Evolutionary conservation across 2,113 vertebrate species (phyloP).

Genomic region (Scartelaos histophorus): DNA sequence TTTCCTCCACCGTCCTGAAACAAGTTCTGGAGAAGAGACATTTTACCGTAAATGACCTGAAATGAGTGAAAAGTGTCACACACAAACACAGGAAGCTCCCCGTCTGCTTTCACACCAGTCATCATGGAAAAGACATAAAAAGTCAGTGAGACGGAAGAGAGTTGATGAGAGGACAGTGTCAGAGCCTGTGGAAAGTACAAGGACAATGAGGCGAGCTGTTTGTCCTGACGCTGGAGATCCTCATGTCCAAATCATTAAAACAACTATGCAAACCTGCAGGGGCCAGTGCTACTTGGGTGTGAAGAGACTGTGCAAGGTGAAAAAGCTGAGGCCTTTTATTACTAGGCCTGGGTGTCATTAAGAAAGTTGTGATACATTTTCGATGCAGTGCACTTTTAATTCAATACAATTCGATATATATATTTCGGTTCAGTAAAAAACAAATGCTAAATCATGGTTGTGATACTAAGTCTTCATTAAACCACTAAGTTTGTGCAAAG

Average conservation of each 20-base stretch:
- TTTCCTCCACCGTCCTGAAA: background rate
- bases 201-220: background rate
- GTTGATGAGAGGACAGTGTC: conserved; percentile 5
- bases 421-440: too few species aligned
- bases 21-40: background rate
- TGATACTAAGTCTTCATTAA: too few species aligned
- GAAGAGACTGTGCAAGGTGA: too few species aligned
- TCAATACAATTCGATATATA: too few species aligned
- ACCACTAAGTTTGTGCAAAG: too few species aligned
- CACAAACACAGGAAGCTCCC: conserved; percentile 59
- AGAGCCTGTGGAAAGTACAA: conserved; percentile 9
- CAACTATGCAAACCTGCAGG: background rate
- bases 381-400: too few species aligned
- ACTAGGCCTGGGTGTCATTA: too few species aligned
- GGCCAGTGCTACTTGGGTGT: too few species aligned
- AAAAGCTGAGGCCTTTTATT: too few species aligned
- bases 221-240: background rate
- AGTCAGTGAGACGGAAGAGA: conserved; percentile 17
- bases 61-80: background rate
- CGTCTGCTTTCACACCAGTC: conserved; percentile 30
- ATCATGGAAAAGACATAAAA: conserved; percentile 45
- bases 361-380: too few species aligned
- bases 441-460: too few species aligned
- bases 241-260: background rate
- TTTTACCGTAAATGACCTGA: background rate